Evolutionary conservation across 2,797 vertebrate genomes (phyloP).

Genomic region (Karalla daura): DNA sequence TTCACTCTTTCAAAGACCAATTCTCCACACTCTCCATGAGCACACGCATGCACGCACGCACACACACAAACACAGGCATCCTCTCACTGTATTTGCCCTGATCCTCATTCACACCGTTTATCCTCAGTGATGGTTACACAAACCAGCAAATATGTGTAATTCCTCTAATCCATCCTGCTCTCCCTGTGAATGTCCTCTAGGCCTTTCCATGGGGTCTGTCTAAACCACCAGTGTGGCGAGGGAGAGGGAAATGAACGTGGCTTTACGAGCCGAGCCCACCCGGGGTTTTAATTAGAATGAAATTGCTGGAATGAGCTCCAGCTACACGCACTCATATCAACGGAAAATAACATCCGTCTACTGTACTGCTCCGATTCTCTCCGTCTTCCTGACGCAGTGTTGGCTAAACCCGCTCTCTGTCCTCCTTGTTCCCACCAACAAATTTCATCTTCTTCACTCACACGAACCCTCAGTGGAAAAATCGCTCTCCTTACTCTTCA

Average conservation of each 20-base stretch:
- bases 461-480: conserved; percentile 32
- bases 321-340: conserved; percentile 30
- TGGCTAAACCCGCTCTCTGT: conserved; percentile 7
- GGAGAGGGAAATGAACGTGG: conserved; percentile 68
- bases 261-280: conserved; percentile 65
- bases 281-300: conserved; percentile 72
- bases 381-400: conserved; percentile 5
- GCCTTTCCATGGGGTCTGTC: conserved; percentile 62
- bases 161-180: conserved; percentile 48
- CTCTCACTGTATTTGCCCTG: conserved; percentile 31
- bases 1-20: not conserved
- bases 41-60: conserved; percentile 10
- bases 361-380: not conserved
- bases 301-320: conserved; percentile 56
- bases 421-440: conserved; percentile 28
- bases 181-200: conserved; percentile 52
- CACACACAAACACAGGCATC: conserved; percentile 8
- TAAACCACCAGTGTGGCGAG: conserved; percentile 46
- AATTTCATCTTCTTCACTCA: conserved; percentile 50
- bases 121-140: conserved; percentile 46
- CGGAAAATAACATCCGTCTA: conserved; percentile 25
- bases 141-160: conserved; percentile 61
- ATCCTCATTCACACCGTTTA: conserved; percentile 52
- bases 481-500: conserved; percentile 34
- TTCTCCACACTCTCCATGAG: conserved; percentile 16